Conservation (phyloP, 1,140 invertebrate species). For the Protaetia brevitarsis region DNA sequence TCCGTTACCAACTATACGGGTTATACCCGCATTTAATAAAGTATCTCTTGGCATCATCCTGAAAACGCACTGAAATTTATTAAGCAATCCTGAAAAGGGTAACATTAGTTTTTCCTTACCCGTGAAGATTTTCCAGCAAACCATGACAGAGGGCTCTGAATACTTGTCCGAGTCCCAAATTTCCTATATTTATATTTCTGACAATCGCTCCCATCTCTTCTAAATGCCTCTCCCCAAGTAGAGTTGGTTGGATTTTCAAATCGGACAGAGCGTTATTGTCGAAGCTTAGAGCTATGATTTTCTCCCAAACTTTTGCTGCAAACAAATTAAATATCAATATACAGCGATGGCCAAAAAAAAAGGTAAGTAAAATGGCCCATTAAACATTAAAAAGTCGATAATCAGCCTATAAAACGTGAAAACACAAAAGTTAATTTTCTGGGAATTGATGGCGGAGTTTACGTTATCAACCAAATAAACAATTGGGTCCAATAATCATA, state of each 20-base stretch:
- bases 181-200: constrained; percentile 67
- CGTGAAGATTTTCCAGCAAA: constrained; percentile 74
- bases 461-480: too few relatives aligned
- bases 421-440: too few relatives aligned
- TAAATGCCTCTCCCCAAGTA: constrained; percentile 76
- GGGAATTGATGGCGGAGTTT: too few relatives aligned
- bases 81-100: constrained; percentile 28
- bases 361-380: not conserved
- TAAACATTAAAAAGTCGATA: too few relatives aligned
- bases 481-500: too few relatives aligned
- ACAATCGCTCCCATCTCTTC: constrained; percentile 67
- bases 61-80: constrained; percentile 5
- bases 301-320: constrained; percentile 75
- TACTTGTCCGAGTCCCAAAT: constrained; percentile 69
- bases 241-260: constrained; percentile 64
- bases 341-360: not conserved
- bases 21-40: constrained; percentile 62
- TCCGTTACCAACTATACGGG: constrained; percentile 76
- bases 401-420: too few relatives aligned
- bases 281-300: constrained; percentile 61
- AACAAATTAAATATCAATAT: constrained; percentile 26
- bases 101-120: constrained; percentile 47
- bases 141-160: constrained; percentile 74
- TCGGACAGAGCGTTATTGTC: constrained; percentile 54
- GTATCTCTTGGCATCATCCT: constrained; percentile 73